Evolutionary conservation across 2,888 invertebrate species (phyloP).

Genomic region (Euplexia lucipara): DNA sequence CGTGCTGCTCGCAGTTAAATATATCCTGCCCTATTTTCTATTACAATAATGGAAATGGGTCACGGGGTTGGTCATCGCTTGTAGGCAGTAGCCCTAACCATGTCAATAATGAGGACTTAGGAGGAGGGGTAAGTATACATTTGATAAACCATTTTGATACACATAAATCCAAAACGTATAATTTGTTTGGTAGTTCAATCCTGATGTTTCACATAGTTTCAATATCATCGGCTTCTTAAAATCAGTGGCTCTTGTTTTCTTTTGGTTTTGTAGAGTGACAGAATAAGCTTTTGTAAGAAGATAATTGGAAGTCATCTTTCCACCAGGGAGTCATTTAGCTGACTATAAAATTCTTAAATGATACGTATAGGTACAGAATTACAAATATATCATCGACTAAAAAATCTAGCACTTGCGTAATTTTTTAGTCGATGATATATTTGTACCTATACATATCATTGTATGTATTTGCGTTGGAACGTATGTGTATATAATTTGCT

Average conservation of each 20-base stretch:
- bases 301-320: conserved; percentile 4
- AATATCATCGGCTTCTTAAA: background rate
- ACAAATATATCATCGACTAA: too few species aligned
- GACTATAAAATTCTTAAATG: background rate
- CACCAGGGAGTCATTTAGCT: background rate
- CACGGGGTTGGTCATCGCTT: conserved; percentile 76
- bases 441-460: conserved; percentile 30
- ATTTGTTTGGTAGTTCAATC: conserved; percentile 1
- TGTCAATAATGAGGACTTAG: conserved; percentile 7
- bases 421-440: too few species aligned
- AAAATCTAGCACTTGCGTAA: too few species aligned
- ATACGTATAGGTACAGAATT: background rate
- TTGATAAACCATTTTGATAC: background rate
- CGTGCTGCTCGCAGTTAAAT: conserved; percentile 83
- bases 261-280: background rate
- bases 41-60: conserved; percentile 82
- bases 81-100: conserved; percentile 15
- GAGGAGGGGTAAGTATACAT: background rate
- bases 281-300: background rate
- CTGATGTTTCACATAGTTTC: background rate
- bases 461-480: conserved; percentile 38
- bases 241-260: conserved; percentile 2
- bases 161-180: conserved; percentile 3
- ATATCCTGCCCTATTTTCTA: conserved; percentile 84
- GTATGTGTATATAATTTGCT: conserved; percentile 47